These are phyloP conservation scores for Polyergus mexicanus DNA, from an alignment of 1,140 invertebrate species.

Conservation along the genomic window DNA sequence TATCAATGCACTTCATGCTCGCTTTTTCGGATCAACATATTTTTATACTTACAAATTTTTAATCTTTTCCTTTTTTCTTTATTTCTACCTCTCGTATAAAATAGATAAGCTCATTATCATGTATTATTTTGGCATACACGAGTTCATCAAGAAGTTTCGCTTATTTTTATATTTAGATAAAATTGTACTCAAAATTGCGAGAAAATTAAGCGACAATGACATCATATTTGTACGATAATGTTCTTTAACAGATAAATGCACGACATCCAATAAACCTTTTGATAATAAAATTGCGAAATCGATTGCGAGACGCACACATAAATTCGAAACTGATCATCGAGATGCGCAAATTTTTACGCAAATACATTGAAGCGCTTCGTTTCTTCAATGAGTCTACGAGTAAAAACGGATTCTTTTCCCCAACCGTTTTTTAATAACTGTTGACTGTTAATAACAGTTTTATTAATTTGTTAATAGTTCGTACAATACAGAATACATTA, in stretches of 20 bases:
- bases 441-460: no score
- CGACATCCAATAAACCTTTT: not conserved
- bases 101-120: not conserved
- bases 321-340: conserved; percentile 28
- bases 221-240: not conserved
- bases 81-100: not conserved
- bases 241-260: not conserved
- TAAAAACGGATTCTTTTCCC: conserved; percentile 30
- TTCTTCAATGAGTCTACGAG: not conserved
- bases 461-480: conserved; percentile 68
- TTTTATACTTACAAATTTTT: not conserved
- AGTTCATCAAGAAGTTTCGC: not conserved
- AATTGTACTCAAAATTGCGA: not conserved
- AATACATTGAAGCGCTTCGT: conserved; percentile 10
- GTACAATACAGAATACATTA: conserved; percentile 18
- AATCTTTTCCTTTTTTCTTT: not conserved
- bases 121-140: not conserved
- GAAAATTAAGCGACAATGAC: not conserved
- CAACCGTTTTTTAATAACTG: not conserved
- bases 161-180: not conserved
- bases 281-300: not conserved
- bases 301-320: not conserved
- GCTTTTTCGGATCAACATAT: not conserved
- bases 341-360: conserved; percentile 25
- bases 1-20: not conserved